Evolutionary conservation across 2,888 invertebrate species (phyloP), one percentile per base, ranked within the genome.

Genomic region (Malacosoma neustria): DNA sequence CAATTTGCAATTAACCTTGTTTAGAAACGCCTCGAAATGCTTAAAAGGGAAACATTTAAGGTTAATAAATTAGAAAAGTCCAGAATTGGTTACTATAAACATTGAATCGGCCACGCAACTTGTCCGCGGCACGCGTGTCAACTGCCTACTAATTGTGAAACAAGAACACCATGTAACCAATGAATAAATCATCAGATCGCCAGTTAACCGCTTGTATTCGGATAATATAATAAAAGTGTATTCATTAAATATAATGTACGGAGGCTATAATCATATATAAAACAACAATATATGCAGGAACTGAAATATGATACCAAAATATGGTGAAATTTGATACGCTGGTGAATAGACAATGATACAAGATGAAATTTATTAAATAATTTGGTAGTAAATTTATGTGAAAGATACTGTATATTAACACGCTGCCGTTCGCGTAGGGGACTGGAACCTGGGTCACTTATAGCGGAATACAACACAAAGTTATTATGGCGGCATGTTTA

Each of bases 141-240:
- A 43, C 61, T 61, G 53, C 45, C 52, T 52, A 61, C 68, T 81
- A 74, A 81, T 80, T 80, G 72, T 74, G 67, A 54, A 72, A 81
- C 79, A 79, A 80, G 80, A 81, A 72, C 68, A 72, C 64, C 72
- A 72, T 73, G 74, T 70, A 76, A 70, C 67, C 67, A 62, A 65
- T 69, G 66, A 73, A 80, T 81, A 75, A 81, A 81, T 82, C 80
- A 79, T 67, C 58, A 51, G 49, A 49, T 54, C 49, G 49, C 60
- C 52, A 52, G 62, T 66, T 66, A 59, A 67, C 58, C 64, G 61
- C 61, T 55, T 56, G 58, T 63, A 61, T 57, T 63, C 57, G 58
- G 70, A 63, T 67, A 60, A 65, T 62, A n/a, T n/a, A 65, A 55
- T 54, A 48, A 65, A 72, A 67, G 57, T 53, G 53, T 61, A 64